Conservation (phyloP, 2,888 invertebrate species). For the Drosophila austrosaltans region DNA sequence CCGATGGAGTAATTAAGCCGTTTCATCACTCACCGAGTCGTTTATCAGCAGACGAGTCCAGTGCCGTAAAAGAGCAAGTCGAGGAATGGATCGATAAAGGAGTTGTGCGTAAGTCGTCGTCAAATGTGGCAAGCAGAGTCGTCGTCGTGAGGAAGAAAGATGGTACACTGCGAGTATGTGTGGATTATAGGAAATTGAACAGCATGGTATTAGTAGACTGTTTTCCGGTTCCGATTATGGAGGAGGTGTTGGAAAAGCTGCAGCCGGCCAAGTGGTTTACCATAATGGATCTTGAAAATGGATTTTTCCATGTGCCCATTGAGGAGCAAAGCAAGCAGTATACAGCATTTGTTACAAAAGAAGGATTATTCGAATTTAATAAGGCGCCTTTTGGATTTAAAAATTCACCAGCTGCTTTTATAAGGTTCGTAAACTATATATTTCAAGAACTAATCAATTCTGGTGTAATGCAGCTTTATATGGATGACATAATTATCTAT, state of each 20-base stretch:
- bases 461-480: conserved; percentile 15
- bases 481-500: conserved; percentile 31
- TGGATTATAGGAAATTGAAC: conserved; percentile 24
- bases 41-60: conserved; percentile 3
- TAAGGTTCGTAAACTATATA: conserved; percentile 12
- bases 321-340: conserved; percentile 17
- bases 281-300: not conserved
- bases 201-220: conserved; percentile 5
- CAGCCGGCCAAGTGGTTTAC: not conserved
- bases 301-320: conserved; percentile 9
- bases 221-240: conserved; percentile 22
- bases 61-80: conserved; percentile 17
- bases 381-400: not conserved
- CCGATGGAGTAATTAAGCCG: conserved; percentile 11
- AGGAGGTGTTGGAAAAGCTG: conserved; percentile 19
- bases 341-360: conserved; percentile 20
- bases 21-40: conserved; percentile 21
- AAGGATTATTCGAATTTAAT: not conserved
- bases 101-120: conserved; percentile 2
- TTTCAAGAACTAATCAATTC: not conserved
- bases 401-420: conserved; percentile 28
- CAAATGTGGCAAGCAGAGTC: not conserved
- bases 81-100: conserved; percentile 17
- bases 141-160: conserved; percentile 13
- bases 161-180: conserved; percentile 1